These are phyloP conservation scores for Artibeus lituratus DNA, from an alignment of 2,797 vertebrate species.

Conservation along the genomic window DNA sequence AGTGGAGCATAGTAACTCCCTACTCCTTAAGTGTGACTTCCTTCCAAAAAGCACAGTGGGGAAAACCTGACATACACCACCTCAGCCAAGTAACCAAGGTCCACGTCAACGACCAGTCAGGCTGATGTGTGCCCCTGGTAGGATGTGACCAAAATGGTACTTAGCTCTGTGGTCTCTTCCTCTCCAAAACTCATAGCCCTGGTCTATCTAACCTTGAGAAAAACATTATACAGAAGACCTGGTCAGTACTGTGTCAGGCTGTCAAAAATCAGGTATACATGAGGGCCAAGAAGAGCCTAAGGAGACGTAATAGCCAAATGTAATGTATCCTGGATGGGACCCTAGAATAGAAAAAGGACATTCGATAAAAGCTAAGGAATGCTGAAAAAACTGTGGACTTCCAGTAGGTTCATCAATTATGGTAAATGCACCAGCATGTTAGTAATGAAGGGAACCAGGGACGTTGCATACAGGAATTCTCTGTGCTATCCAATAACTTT, in stretches of 20 bases:
- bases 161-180: background rate
- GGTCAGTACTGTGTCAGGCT: background rate
- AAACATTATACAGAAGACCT: background rate
- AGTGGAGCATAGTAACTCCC: background rate
- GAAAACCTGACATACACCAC: background rate
- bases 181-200: background rate
- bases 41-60: background rate
- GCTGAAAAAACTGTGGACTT: background rate
- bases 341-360: background rate
- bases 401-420: background rate
- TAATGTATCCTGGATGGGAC: background rate
- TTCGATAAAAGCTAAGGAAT: background rate
- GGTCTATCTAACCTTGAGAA: background rate
- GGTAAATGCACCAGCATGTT: background rate
- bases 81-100: background rate
- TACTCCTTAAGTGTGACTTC: background rate
- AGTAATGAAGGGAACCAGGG: background rate
- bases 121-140: background rate
- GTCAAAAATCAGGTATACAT: background rate
- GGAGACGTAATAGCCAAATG: background rate
- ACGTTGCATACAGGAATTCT: background rate
- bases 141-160: background rate
- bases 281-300: background rate
- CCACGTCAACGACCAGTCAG: background rate
- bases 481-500: background rate